These are phyloP conservation scores for Polylopha cassiicola DNA, from an alignment of 2,888 invertebrate species.

Conservation along the genomic window DNA sequence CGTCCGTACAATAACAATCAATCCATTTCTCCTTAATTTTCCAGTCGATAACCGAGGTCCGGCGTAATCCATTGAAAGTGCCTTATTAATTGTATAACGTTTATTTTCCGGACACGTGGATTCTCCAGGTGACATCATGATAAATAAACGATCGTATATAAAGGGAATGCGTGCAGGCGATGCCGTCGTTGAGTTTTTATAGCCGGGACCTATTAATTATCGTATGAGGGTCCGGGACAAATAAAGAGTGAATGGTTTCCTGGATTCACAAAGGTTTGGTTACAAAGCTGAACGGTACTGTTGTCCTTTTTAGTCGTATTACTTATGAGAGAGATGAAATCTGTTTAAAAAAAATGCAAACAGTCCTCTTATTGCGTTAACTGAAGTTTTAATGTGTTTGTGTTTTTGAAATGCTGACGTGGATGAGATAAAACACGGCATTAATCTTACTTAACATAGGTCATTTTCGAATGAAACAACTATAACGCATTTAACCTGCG, in stretches of 20 bases:
- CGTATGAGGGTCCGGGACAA: conserved; percentile 38
- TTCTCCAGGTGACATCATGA: conserved; percentile 57
- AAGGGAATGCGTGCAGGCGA: conserved; percentile 27
- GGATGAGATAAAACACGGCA: no score
- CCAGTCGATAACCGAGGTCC: conserved; percentile 53
- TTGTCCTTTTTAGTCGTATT: conserved; percentile 9
- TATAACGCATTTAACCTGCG: no score
- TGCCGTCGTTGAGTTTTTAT: conserved; percentile 39
- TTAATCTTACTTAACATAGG: no score
- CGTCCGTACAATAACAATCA: conserved; percentile 46
- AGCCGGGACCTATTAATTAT: conserved; percentile 45
- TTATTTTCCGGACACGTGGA: conserved; percentile 57
- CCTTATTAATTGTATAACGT: conserved; percentile 64
- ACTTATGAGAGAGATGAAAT: conserved; percentile 6
- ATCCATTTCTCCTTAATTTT: conserved; percentile 54
- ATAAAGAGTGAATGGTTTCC: conserved; percentile 36
- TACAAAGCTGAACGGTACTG: conserved; percentile 21
- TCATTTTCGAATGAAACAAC: no score
- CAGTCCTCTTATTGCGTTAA: conserved; percentile 1
- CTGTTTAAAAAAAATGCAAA: conserved; percentile 1
- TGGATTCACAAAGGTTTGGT: conserved; percentile 29
- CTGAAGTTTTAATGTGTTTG: background rate
- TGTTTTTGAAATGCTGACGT: background rate
- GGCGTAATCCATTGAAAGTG: conserved; percentile 59
- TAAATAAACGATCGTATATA: conserved; percentile 47